These are phyloP conservation scores for Balearica regulorum DNA, from an alignment of 2,797 vertebrate species.

Conservation along the genomic window DNA sequence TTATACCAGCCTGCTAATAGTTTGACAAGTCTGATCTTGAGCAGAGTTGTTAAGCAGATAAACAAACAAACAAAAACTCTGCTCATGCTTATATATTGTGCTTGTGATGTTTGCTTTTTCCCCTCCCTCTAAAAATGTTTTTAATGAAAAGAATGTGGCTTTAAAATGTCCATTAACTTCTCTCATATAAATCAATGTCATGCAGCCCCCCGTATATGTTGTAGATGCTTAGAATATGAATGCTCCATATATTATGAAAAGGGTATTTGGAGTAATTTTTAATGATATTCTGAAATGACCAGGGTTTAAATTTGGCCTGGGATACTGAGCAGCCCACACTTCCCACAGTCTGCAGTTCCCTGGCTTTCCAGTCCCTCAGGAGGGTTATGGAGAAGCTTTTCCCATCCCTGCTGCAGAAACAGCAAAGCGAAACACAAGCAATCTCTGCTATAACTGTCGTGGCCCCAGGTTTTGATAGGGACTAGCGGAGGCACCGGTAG, in stretches of 20 bases:
- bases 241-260: not conserved
- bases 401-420: not conserved
- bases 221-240: not conserved
- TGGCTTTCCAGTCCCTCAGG: conserved; percentile 43
- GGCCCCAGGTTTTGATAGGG: not conserved
- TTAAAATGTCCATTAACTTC: conserved; percentile 11
- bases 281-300: conserved; percentile 23
- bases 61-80: conserved; percentile 40
- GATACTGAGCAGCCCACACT: conserved; percentile 42
- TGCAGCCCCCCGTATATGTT: not conserved
- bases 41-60: conserved; percentile 14
- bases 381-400: not conserved
- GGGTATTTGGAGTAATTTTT: conserved; percentile 20
- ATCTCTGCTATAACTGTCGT: not conserved
- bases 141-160: conserved; percentile 8
- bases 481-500: not conserved
- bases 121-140: not conserved
- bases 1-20: not conserved
- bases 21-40: conserved; percentile 46
- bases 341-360: conserved; percentile 65
- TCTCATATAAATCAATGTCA: conserved; percentile 6
- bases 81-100: not conserved
- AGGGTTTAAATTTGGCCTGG: conserved; percentile 61
- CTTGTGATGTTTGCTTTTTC: not conserved
- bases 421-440: not conserved